Evolutionary conservation across 2,113 vertebrate species (phyloP).

Genomic region (Rhea americana): DNA sequence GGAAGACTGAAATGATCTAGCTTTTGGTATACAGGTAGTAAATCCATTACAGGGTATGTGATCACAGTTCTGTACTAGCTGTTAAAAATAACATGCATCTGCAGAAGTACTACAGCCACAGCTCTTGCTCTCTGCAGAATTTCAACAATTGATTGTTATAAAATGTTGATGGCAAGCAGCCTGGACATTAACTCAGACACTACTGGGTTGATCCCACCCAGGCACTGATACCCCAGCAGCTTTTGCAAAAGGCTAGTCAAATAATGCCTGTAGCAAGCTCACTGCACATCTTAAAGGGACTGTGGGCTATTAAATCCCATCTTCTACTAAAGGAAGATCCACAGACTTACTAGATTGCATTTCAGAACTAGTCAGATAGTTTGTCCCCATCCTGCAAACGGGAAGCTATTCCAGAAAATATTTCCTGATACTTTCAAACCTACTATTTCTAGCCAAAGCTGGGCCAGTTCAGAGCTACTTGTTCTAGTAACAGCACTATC

Average conservation of each 20-base stretch:
- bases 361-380: neutral
- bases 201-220: neutral
- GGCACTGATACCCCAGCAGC: neutral
- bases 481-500: neutral
- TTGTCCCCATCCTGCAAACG: neutral
- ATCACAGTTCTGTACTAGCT: neutral
- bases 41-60: neutral
- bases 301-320: neutral
- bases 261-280: neutral
- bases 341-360: neutral
- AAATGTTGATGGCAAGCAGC: neutral
- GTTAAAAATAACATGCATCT: neutral
- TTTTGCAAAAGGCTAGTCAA: neutral
- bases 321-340: neutral
- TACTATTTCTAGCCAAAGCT: neutral
- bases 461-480: neutral
- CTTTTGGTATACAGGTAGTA: neutral
- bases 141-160: neutral
- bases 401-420: neutral
- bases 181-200: neutral
- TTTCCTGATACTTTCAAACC: neutral
- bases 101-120: conserved; percentile 22
- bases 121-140: conserved; percentile 12
- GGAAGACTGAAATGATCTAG: neutral
- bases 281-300: neutral